Conservation (phyloP, 2,113 vertebrate genomes). For the Sinocyclocheilus anshuiensis region DNA sequence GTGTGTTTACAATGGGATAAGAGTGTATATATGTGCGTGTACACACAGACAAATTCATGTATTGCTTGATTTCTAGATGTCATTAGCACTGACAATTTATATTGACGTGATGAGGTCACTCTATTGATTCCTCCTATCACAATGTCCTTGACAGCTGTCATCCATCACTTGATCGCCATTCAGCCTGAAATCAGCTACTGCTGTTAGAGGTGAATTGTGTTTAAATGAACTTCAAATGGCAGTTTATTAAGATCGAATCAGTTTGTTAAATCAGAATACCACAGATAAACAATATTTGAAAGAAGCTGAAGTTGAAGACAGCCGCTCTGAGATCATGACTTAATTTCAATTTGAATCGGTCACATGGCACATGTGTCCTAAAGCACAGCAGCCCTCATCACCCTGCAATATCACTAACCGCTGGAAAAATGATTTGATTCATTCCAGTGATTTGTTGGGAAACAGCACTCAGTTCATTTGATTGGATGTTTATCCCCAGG, state of each 20-base stretch:
- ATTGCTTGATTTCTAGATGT: not conserved
- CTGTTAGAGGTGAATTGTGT: not conserved
- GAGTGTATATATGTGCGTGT: not conserved
- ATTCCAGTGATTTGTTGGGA: slow-evolving; percentile 15
- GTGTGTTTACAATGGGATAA: not conserved
- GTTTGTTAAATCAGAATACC: not conserved
- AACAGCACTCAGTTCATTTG: slow-evolving; percentile 3
- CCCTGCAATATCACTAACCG: not conserved
- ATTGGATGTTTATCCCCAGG: slow-evolving; percentile 30
- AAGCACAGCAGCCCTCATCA: not conserved
- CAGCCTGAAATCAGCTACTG: not conserved
- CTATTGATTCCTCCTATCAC: slow-evolving; percentile 10
- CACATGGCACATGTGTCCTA: slow-evolving; percentile 1
- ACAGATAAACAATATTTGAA: not conserved
- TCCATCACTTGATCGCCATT: not conserved
- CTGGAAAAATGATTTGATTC: slow-evolving; percentile 23
- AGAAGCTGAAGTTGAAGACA: not conserved
- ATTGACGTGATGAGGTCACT: slow-evolving; percentile 17
- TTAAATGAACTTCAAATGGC: not conserved
- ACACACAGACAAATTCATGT: not conserved
- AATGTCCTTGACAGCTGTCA: slow-evolving; percentile 26
- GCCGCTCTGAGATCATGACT: not conserved
- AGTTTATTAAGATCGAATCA: not conserved
- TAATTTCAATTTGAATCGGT: not conserved
- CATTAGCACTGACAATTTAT: not conserved